Conservation (phyloP, 2,797 vertebrate genomes). For the Liasis olivaceus region DNA sequence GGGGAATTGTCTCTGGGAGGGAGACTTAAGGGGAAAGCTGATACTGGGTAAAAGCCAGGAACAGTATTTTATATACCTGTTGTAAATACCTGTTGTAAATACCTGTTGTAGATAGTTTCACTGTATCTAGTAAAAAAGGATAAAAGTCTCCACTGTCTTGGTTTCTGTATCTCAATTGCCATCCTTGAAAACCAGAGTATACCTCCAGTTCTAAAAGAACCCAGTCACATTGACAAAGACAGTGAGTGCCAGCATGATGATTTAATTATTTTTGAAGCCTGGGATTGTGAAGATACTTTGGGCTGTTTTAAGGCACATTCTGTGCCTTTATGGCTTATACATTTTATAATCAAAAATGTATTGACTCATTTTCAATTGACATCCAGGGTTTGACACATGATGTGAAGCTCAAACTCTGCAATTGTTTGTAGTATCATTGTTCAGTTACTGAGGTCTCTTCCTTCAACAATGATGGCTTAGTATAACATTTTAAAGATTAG, state of each 20-base stretch:
- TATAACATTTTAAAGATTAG: background rate
- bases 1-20: no score
- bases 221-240: constrained; percentile 21
- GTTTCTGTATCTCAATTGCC: no score
- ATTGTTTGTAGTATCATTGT: background rate
- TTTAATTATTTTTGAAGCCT: no score
- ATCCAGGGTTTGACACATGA: constrained; percentile 10
- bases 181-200: no score
- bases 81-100: background rate
- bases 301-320: background rate
- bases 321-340: background rate
- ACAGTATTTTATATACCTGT: no score
- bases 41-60: no score
- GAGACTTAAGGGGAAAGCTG: no score
- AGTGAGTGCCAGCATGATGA: no score
- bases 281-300: constrained; percentile 33
- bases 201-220: background rate
- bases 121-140: constrained; percentile 3
- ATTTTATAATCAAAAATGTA: constrained; percentile 17
- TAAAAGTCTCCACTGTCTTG: background rate
- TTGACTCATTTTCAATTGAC: constrained; percentile 29
- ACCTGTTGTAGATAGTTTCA: background rate
- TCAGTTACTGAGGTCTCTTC: background rate
- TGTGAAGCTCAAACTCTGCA: background rate
- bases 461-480: background rate